Conservation (phyloP, 2,113 vertebrate species). For the Sciurus niger region DNA sequence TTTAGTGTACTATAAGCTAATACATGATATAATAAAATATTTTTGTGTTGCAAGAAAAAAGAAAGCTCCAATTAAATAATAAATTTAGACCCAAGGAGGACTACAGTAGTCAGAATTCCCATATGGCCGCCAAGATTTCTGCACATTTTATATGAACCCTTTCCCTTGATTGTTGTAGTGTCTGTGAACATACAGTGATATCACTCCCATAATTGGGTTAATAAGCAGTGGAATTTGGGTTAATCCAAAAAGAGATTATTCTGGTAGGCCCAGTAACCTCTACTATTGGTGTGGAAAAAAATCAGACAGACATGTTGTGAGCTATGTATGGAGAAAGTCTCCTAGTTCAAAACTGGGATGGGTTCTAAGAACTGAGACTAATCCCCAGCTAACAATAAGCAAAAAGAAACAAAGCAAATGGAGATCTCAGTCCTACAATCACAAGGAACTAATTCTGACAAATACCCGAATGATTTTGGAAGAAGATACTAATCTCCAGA, state of each 20-base stretch:
- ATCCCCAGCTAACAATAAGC: background rate
- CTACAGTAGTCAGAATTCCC: background rate
- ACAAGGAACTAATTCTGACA: background rate
- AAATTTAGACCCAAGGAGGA: background rate
- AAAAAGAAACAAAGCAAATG: background rate
- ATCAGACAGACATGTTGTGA: background rate
- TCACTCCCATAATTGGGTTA: background rate
- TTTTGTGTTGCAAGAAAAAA: background rate
- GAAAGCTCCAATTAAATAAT: background rate
- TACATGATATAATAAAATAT: background rate
- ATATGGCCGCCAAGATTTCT: background rate
- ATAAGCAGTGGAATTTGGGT: background rate
- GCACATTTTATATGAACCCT: accelerated
- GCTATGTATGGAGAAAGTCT: background rate
- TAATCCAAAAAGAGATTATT: background rate
- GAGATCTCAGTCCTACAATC: background rate
- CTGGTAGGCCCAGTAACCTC: background rate
- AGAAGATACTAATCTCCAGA: background rate
- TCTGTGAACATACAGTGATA: background rate
- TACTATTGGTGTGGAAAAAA: background rate
- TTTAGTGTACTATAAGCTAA: background rate
- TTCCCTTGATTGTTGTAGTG: background rate
- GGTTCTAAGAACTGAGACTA: background rate
- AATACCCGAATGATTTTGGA: background rate
- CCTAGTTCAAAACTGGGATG: background rate